Evolutionary conservation across 2,888 invertebrate species (phyloP).

Genomic region (Ephialtes manifestator): DNA sequence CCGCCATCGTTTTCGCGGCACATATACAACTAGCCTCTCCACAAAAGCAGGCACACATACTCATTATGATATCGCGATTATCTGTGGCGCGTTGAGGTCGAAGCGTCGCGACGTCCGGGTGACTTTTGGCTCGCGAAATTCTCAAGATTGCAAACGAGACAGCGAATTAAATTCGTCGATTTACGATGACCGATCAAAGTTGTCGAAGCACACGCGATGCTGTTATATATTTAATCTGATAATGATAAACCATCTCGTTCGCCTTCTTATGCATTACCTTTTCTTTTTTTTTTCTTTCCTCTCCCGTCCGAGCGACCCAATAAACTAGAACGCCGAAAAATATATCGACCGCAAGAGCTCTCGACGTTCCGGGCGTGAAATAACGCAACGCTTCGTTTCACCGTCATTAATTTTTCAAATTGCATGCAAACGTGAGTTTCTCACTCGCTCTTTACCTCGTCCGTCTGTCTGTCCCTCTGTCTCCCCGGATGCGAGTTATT

Average conservation of each 20-base stretch:
- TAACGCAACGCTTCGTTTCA: slow-evolving; percentile 26
- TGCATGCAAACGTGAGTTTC: slow-evolving; percentile 23
- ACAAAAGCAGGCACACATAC: slow-evolving; percentile 44
- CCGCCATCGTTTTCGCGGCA: slow-evolving; percentile 32
- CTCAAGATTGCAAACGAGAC: slow-evolving; percentile 14
- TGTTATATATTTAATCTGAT: neutral
- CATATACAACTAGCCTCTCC: slow-evolving; percentile 16
- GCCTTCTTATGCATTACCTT: neutral
- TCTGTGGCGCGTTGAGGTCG: slow-evolving; percentile 51
- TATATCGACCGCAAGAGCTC: neutral
- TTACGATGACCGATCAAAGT: slow-evolving; percentile 7
- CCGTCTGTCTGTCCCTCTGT: slow-evolving; percentile 43
- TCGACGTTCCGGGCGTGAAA: neutral
- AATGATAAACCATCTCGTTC: slow-evolving; percentile 18
- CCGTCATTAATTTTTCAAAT: slow-evolving; percentile 43
- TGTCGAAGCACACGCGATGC: slow-evolving; percentile 27
- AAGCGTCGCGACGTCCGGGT: slow-evolving; percentile 42
- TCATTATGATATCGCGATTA: slow-evolving; percentile 76
- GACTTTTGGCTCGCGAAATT: slow-evolving; percentile 31
- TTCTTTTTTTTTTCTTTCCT: neutral
- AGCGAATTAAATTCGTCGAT: neutral
- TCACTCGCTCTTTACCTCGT: slow-evolving; percentile 2
- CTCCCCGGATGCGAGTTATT: slow-evolving; percentile 69
- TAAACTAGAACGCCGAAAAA: slow-evolving; percentile 8
- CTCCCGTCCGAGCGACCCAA: neutral